Evolutionary conservation across 2,888 invertebrate genomes (phyloP).

Genomic region (Himalopsyche japonica): DNA sequence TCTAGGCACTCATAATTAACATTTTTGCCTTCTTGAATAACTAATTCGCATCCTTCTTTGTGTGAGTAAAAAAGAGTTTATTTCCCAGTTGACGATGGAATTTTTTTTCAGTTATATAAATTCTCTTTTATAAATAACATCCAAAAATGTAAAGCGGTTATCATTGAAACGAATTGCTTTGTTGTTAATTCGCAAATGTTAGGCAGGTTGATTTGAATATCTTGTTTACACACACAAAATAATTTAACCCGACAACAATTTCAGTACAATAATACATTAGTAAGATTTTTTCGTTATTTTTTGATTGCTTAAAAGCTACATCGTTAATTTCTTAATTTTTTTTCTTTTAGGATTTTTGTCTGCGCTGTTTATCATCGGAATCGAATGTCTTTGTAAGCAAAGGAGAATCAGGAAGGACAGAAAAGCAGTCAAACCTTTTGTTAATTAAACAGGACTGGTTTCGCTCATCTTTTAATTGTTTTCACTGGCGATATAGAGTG

Average conservation of each 20-base stretch:
- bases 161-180: not conserved
- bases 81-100: not conserved
- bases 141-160: not conserved
- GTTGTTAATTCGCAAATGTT: not conserved
- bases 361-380: conserved; percentile 51
- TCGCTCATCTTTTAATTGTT: no score
- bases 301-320: not conserved
- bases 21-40: not conserved
- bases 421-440: conserved; percentile 43
- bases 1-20: no score
- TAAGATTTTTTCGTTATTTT: not conserved
- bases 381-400: conserved; percentile 54
- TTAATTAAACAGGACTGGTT: conserved; percentile 45
- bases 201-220: not conserved
- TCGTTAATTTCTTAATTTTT: not conserved
- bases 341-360: conserved; percentile 54
- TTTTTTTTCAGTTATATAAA: not conserved
- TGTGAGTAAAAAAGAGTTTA: not conserved
- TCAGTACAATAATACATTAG: not conserved
- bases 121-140: not conserved
- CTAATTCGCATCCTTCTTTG: not conserved
- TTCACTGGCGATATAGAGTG: no score
- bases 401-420: conserved; percentile 50
- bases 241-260: not conserved
- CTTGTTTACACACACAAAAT: not conserved